A percentile compares a stretch with the other conserved stretches of the same genome.
Conservation (phyloP, 2,113 vertebrate genomes). For the Ammospiza nelsoni region DNA sequence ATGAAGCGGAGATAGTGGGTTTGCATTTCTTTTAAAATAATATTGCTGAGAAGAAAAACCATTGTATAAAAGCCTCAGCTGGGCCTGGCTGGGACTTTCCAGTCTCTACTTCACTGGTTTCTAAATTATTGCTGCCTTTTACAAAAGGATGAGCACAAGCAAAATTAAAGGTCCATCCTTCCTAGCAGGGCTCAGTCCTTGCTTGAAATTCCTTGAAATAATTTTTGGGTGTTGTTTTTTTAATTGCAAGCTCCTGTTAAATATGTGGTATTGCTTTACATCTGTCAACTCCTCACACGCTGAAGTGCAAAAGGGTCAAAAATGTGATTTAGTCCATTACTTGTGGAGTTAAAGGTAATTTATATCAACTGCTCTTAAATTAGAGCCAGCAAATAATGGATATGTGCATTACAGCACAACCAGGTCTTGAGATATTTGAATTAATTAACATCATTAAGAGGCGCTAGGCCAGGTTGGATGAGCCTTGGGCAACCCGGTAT, state of each 20-base stretch:
- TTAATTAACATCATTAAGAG: background rate
- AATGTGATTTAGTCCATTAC: background rate
- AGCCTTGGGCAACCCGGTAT: background rate
- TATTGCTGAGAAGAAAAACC: background rate
- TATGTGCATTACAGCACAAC: background rate
- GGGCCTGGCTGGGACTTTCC: background rate
- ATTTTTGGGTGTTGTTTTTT: background rate
- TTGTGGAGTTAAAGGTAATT: background rate
- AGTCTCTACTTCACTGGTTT: background rate
- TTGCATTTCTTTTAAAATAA: background rate
- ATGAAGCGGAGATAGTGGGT: background rate
- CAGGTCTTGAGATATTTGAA: background rate
- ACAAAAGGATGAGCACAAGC: background rate
- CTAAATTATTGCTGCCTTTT: background rate
- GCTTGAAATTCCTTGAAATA: background rate
- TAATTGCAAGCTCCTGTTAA: background rate
- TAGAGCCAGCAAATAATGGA: background rate
- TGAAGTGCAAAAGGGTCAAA: background rate
- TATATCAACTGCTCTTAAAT: background rate
- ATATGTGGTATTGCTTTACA: background rate
- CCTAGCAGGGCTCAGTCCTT: background rate
- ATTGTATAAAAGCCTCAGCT: background rate
- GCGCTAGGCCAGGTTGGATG: background rate
- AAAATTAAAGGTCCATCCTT: background rate
- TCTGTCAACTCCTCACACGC: background rate